phyloP scores from a whole-genome alignment of 2,113 vertebrate species.

The Anas platyrhynchos region DNA sequence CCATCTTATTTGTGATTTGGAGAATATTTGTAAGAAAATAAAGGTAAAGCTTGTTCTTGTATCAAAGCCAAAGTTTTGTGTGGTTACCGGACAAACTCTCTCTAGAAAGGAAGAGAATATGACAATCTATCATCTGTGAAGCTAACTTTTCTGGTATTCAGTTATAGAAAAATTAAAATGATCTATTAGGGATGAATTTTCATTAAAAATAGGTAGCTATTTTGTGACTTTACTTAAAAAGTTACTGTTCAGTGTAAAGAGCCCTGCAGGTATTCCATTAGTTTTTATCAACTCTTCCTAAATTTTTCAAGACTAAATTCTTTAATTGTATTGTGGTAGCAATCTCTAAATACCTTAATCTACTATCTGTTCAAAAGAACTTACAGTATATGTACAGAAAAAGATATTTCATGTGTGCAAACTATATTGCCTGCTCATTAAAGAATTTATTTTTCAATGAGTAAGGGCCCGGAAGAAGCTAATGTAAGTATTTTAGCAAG shows the following conservation, averaged over 20 bases:
- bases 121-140: background rate
- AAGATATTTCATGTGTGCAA: background rate
- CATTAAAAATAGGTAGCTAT: background rate
- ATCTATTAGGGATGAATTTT: background rate
- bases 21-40: background rate
- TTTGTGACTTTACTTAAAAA: background rate
- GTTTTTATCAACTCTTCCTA: background rate
- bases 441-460: conserved; percentile 31
- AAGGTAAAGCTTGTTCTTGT: background rate
- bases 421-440: conserved; percentile 42
- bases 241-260: background rate
- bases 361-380: background rate
- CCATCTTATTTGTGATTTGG: background rate
- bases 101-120: background rate
- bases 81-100: background rate
- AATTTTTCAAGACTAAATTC: background rate
- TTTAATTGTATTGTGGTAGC: background rate
- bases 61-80: background rate
- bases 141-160: background rate
- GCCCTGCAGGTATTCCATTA: background rate
- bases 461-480: conserved; percentile 69
- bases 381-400: background rate
- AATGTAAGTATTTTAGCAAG: conserved; percentile 78
- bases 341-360: background rate
- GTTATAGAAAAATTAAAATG: background rate